Evolutionary conservation across 1,140 invertebrate species (phyloP), one percentile per base, ranked within the genome.

Genomic region (Aphelenchoides besseyi): DNA sequence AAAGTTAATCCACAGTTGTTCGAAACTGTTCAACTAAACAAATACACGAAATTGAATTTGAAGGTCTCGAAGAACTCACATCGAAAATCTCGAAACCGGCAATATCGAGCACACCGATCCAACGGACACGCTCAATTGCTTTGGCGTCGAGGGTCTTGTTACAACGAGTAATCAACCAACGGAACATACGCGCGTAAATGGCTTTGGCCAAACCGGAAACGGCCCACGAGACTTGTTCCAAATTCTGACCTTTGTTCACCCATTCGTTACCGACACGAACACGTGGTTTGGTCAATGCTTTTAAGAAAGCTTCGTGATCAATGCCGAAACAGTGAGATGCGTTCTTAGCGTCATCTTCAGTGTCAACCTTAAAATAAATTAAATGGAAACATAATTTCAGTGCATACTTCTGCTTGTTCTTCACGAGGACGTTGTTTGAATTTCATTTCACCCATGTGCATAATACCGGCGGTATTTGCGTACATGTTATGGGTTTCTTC

Each of bases 11-110:
- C 95, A 98, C 86, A 98, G 90, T 88, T 98, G 96, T 89, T 98
- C 95, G 89, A 98, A 98, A 88, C 93, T 92, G 90, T 98, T 98
- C 90, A 88, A 96, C 93, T 96, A 75, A 78, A 75, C n/a, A 41
- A 8, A 18, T 1, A 16, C 18, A 16, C 12, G 23, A n/a, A 63
- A 69, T n/a, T 70, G 16, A 30, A 69, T 23, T 23, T 16, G n/a
- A 26, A 29, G 16, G 16, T 30, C 1, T 62, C 18, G 35, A n/a
- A 53, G 16, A 88, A 92, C 92, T 94, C 89, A 97, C 93, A 88
- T 97, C 95, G 90, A 98, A 98, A 89, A 98, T 98, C 89, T 98
- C 96, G 88, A 98, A 98, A 89, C 95, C 95, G 88, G 95, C 95
- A 90, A 98, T 98, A 92, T 98, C 96, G 89, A 98, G 90, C 88